phyloP scores from a whole-genome alignment of 2,888 invertebrate genomes.

The Tipula unca region DNA sequence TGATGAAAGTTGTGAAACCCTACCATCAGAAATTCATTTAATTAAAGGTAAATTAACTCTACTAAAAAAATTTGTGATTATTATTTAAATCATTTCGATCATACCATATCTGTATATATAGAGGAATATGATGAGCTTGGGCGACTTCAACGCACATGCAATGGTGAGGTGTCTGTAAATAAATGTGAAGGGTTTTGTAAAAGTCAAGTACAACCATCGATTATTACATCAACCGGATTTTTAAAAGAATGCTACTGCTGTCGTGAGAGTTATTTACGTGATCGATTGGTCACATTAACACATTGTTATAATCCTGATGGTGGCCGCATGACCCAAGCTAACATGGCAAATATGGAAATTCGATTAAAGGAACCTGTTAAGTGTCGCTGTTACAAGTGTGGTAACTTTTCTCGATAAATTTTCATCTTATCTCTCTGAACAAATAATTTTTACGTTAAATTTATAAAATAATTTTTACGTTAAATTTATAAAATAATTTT shows the following conservation, averaged over 20 bases:
- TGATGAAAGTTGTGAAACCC: constrained; percentile 76
- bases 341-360: constrained; percentile 68
- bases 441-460: too few species aligned
- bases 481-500: too few species aligned
- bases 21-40: constrained; percentile 77
- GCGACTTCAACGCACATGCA: constrained; percentile 73
- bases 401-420: constrained; percentile 65
- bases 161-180: constrained; percentile 80
- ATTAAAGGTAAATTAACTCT: constrained; percentile 52
- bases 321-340: constrained; percentile 59
- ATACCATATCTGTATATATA: not conserved
- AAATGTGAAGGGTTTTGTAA: constrained; percentile 91
- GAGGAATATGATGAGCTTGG: constrained; percentile 86
- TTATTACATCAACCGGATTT: constrained; percentile 80
- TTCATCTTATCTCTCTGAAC: not conserved
- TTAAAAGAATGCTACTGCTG: constrained; percentile 92
- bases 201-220: constrained; percentile 87
- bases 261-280: constrained; percentile 75
- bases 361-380: constrained; percentile 79
- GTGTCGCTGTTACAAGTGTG: constrained; percentile 86
- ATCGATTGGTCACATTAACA: constrained; percentile 65
- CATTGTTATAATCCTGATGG: constrained; percentile 92
- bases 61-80: not conserved
- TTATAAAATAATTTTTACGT: too few species aligned
- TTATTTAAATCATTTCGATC: not conserved